A percentile compares a stretch with the other conserved stretches of the same genome.
phyloP scores from a whole-genome alignment of 2,797 vertebrate genomes.

The Ispidina lecontei region DNA sequence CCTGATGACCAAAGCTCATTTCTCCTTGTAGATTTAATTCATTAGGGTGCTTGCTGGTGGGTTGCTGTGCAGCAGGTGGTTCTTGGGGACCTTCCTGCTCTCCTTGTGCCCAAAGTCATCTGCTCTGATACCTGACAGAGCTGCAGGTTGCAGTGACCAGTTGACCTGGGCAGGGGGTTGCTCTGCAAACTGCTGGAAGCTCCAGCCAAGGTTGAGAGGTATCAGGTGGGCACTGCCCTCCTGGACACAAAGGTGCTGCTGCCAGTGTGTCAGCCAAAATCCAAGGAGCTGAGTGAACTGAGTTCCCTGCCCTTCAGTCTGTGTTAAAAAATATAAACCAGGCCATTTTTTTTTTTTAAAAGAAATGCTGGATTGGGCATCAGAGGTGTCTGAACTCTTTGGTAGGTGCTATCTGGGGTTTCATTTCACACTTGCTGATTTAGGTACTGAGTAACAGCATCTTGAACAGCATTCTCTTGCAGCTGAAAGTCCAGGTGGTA shows the following conservation, averaged over 20 bases:
- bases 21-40: neutral
- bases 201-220: too few relatives aligned
- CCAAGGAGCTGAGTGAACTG: neutral
- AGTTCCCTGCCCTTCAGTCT: neutral
- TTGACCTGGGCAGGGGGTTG: neutral
- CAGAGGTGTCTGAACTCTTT: neutral
- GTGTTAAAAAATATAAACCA: neutral
- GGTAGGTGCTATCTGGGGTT: neutral
- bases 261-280: neutral
- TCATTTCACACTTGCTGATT: neutral
- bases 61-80: neutral
- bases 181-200: neutral
- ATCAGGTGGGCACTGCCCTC: neutral
- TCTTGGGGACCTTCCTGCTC: neutral
- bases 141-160: neutral
- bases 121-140: neutral
- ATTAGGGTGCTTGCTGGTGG: neutral
- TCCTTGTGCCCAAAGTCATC: neutral
- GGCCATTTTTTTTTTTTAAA: neutral
- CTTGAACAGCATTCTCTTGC: fast-evolving
- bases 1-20: neutral
- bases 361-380: neutral
- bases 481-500: neutral
- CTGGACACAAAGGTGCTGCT: neutral
- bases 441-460: neutral